Evolutionary conservation across 2,797 vertebrate species (phyloP).

Genomic region (Cephalopachus bancanus): DNA sequence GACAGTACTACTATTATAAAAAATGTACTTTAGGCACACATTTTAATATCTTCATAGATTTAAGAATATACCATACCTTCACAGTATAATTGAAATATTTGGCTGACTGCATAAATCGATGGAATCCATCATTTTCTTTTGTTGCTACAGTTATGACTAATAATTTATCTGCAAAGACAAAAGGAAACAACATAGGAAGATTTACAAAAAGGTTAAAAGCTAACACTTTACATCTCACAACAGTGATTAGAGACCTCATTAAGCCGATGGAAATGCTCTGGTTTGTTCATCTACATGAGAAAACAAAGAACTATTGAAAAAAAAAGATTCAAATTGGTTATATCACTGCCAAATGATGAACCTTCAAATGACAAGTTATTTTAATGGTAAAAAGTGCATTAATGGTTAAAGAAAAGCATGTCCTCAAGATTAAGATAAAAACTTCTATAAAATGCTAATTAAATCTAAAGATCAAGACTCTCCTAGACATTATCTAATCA

Average conservation of each 20-base stretch:
- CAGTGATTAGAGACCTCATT: neutral
- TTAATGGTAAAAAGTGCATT: neutral
- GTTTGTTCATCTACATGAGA: neutral
- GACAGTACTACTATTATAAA: neutral
- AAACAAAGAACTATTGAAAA: conserved; percentile 35
- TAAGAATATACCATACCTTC: conserved; percentile 91
- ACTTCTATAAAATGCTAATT: neutral
- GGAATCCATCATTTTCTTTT: conserved; percentile 96
- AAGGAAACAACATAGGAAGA: conserved; percentile 44
- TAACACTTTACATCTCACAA: conserved; percentile 21
- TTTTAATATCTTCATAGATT: neutral
- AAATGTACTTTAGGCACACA: neutral
- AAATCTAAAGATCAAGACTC: neutral
- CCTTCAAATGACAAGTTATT: neutral
- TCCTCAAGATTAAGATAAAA: neutral
- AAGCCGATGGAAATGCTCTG: neutral
- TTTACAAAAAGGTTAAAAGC: conserved; percentile 21
- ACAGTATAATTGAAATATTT: conserved; percentile 97
- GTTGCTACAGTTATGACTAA: conserved; percentile 97
- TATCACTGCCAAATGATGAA: neutral
- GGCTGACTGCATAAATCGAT: conserved; percentile 96
- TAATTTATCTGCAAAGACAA: conserved; percentile 92
- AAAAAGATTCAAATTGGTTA: neutral
- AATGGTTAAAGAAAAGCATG: neutral
- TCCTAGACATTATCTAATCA: neutral